Evolutionary conservation across 2,113 vertebrate species (phyloP), one percentile per base, ranked within the genome.

Genomic region (Ranitomeya imitator): DNA sequence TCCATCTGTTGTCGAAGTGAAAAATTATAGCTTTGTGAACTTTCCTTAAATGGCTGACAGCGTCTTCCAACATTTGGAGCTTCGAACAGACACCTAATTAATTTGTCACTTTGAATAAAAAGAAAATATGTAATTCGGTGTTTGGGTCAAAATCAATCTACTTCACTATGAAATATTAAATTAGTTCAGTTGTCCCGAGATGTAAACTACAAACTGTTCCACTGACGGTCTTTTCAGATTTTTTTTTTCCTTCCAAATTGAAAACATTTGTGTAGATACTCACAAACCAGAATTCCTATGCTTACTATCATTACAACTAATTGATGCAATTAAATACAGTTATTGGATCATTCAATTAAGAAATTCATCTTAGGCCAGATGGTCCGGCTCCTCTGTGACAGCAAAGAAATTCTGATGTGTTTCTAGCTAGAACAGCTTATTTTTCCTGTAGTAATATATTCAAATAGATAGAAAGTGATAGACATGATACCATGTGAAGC

Each of bases 281-380:
- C 45, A 69, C 31, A 83, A 83, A 69, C 13, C 82, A 59, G 65
- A 73, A 59, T 85, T 85, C 69, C 67, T 23, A 31, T 65, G 65
- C 52, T 15, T 85, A 52, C 67, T 85, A 85, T 85, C 45, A 71
- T 71, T 73, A 74, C 83, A 74, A 85, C 52, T 85, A 85, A 85
- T 67, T 85, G 83, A 85, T 73, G 83, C 83, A 85, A 85, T 85
- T 85, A 74, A 85, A 85, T 85, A 73, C 67, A 85, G 83, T 85
- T 85, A 85, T 85, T 85, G 83, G 83, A 85, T 85, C 67, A 59
- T 85, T 85, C 83, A 85, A 85, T 85, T 85, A 85, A 85, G 83
- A 57, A 73, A 85, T 85, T 74, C 65, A 11, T 85, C 52, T 85
- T 73, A 85, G 69, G 52, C 83, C 67, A 74, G 67, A 74, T 73